Evolutionary conservation across 2,797 vertebrate genomes (phyloP), one percentile per base, ranked within the genome.

Genomic region (Myotis vivesi): DNA sequence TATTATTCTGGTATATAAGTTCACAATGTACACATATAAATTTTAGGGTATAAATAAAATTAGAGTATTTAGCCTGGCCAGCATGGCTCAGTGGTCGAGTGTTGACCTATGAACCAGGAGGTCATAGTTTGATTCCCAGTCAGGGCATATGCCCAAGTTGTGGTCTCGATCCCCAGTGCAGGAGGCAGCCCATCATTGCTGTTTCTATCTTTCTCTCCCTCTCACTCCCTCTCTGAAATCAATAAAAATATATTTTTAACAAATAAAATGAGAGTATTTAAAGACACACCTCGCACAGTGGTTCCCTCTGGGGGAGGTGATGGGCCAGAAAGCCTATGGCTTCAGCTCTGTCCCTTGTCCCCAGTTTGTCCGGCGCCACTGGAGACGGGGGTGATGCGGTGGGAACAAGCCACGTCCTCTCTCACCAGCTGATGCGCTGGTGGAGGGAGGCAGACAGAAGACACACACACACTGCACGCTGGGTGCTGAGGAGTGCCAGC

Each of bases 41-140:
- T 28, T 82, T 28, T 36, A 87, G 92, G n/a, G 44, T 72, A 69
- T 69, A 90, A 71, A 49, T 87, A 75, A 92, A 92, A 62, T 66
- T 28, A 44, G 57, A 41, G 36, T 36, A 55, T 41, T 38, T 16
- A 75, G 57, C 57, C 57, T 59, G 57, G 57, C 12, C 25, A 28
- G 57, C 57, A 28, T 59, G 57, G 25, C 57, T 28, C 57, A 59
- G 57, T 2, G 10, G 57, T 59, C 57, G 12, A 59, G 23, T 30
- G 57, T 28, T 28, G 25, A 59, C 57, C 25, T 59, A 13, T 59
- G 57, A 59, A 30, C 25, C 57, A 59, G 57, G 57, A 59, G 57
- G 57, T 59, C 57, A 59, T 11, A 28, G 57, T 59, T 59, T 12
- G 11, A 59, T 59, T 28, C 57, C 57, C 57, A 59, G 57, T 59